Evolutionary conservation across 23 tunicate genomes (phyloP).

Genomic region (Styela plicata): DNA sequence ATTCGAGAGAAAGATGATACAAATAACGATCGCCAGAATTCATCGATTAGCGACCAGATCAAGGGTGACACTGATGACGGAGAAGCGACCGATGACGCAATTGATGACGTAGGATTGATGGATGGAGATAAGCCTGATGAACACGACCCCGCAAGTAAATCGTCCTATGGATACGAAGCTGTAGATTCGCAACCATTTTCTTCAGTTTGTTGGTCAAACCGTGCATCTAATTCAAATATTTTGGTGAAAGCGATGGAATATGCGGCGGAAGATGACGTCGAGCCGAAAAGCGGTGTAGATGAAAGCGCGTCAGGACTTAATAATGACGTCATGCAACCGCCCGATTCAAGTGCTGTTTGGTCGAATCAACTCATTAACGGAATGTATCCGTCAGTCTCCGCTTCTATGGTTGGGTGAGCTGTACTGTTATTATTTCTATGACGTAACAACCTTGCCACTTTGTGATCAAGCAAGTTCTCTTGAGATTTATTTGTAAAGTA

Average conservation of each 20-base stretch:
- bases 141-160: not conserved
- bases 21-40: not conserved
- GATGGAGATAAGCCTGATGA: not conserved
- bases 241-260: not conserved
- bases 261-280: not conserved
- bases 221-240: not conserved
- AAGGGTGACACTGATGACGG: not conserved
- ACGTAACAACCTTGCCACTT: too few relatives aligned
- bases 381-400: conserved; percentile 7
- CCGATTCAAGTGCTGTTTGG: conserved; percentile 2
- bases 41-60: not conserved
- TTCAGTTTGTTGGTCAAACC: not conserved
- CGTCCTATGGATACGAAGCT: not conserved
- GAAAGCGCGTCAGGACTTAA: not conserved
- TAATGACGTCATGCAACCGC: conserved; percentile 1
- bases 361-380: conserved; percentile 9
- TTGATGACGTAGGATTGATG: conserved; percentile 7
- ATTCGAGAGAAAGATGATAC: not conserved
- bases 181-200: not conserved
- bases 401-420: conserved; percentile 2
- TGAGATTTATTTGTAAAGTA: too few relatives aligned
- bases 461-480: too few relatives aligned
- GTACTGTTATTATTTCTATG: not conserved
- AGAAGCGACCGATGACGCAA: conserved; percentile 1
- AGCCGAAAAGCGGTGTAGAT: not conserved